Base-by-base conservation (phyloP, 2,888 invertebrate genomes). In the Hydriomena furcata region DNA sequence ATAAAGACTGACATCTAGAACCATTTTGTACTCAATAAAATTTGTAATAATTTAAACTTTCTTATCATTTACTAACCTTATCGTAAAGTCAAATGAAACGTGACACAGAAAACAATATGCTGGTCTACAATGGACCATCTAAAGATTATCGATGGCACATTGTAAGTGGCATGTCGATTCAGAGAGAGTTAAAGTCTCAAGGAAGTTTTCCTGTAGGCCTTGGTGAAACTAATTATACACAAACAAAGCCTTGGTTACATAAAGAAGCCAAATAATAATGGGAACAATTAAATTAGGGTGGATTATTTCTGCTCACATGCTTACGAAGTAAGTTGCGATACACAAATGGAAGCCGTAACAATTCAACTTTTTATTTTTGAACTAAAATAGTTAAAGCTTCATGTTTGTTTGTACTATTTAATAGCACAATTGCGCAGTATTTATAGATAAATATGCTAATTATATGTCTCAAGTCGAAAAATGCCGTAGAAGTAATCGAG, bases 1-100 rank as follows among this genome's bases (percentile, higher is more conserved):
- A 47, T 49, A 44, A 58, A 76, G 77, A 83, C 79, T 82, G 74
- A 73, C 52, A 53, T 57, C 56, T 71, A 71, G 63, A 63, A 62
- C 63, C 58, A 63, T 68, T 71, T 70, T 66, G 52, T 71, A 71
- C 58, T 36, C 47, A 60, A 53, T 59, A 58, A 46, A 51, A 45
- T 40, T 35, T 45, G 11, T 35, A 38, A 53, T 44, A 43, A 50
- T 42, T 44, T 17, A 45, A 36, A 8, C n/a, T 5, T 27, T 34
- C 25, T 49, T 34, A 30, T 1, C 8, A 23, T 28, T 35, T 34
- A n/a, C n/a, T 20, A 28, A 20, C 28, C 25, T 24, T 7, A 20
- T 25, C 11, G n/a, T 27, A 24, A 27, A 13, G 31, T 52, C 21
- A 30, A 20, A 31, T 47, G 12, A 35, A 52, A 47, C 52, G 52